A percentile compares a stretch with the other conserved stretches of the same genome.
phyloP scores from a whole-genome alignment of 1,140 invertebrate species.

The Drosophila hydei region DNA sequence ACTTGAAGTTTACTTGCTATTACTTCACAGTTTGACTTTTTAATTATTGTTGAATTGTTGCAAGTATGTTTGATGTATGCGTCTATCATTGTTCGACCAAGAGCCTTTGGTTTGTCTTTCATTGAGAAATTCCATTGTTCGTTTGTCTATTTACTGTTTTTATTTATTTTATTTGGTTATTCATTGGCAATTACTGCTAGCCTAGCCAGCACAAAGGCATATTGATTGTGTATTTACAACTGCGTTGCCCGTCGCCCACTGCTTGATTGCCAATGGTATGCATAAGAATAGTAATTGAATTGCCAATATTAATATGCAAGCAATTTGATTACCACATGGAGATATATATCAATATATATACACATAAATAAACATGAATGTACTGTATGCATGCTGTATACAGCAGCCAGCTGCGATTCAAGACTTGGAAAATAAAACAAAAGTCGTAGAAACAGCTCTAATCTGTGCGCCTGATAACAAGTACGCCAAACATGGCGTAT shows the following conservation, averaged over 20 bases:
- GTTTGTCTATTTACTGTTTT: slow-evolving; percentile 45
- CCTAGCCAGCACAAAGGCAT: slow-evolving; percentile 25
- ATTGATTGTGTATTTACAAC: slow-evolving; percentile 14
- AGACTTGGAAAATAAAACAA: slow-evolving; percentile 21
- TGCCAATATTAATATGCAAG: slow-evolving; percentile 12
- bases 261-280: slow-evolving; percentile 19
- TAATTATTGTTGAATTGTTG: slow-evolving; percentile 40
- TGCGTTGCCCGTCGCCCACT: not conserved
- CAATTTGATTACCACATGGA: slow-evolving; percentile 11
- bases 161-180: slow-evolving; percentile 71
- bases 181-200: slow-evolving; percentile 54
- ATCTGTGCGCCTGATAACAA: slow-evolving; percentile 23
- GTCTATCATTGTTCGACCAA: not conserved
- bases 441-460: slow-evolving; percentile 28
- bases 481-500: slow-evolving; percentile 27
- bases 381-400: too few species aligned
- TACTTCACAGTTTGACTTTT: slow-evolving; percentile 59
- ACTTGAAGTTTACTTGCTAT: slow-evolving; percentile 47
- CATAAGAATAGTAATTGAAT: slow-evolving; percentile 41
- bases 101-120: not conserved
- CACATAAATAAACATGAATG: too few species aligned
- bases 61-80: not conserved
- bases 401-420: slow-evolving; percentile 14
- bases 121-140: slow-evolving; percentile 67
- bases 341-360: too few species aligned